phyloP scores from a whole-genome alignment of 1,140 invertebrate species.

The Heliconius hermathena region DNA sequence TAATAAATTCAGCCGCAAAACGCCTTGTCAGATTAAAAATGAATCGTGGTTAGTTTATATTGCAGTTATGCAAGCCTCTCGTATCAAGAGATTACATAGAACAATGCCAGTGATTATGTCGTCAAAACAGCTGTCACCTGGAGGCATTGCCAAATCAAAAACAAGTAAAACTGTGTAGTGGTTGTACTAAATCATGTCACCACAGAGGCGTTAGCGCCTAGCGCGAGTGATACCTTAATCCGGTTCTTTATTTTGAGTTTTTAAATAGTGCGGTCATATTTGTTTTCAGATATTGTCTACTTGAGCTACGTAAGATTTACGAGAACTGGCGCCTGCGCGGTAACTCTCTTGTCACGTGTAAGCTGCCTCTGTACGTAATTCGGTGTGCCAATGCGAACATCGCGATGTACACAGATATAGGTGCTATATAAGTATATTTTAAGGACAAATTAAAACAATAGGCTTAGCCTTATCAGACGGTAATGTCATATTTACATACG shows the following conservation, averaged over 20 bases:
- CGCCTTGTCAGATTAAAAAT: constrained; percentile 66
- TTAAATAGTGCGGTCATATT: constrained; percentile 79
- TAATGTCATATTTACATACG: constrained; percentile 58
- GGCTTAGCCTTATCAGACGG: constrained; percentile 72
- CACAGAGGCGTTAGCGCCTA: constrained; percentile 59
- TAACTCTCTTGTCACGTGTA: constrained; percentile 71
- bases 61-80: constrained; percentile 73
- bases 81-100: constrained; percentile 72
- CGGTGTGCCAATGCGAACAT: constrained; percentile 73
- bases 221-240: constrained; percentile 76
- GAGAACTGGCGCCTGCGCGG: constrained; percentile 70
- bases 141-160: constrained; percentile 71
- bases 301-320: constrained; percentile 72
- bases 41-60: constrained; percentile 52
- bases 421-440: constrained; percentile 34
- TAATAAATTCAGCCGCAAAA: constrained; percentile 64
- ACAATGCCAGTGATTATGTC: constrained; percentile 75
- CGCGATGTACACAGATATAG: constrained; percentile 43
- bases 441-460: constrained; percentile 68
- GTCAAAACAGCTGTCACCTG: constrained; percentile 68
- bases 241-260: constrained; percentile 77
- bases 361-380: constrained; percentile 74
- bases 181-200: constrained; percentile 54
- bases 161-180: constrained; percentile 62
- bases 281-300: constrained; percentile 77